These are phyloP conservation scores for Okapia johnstoni DNA, from an alignment of 2,113 vertebrate genomes.

Conservation along the genomic window DNA sequence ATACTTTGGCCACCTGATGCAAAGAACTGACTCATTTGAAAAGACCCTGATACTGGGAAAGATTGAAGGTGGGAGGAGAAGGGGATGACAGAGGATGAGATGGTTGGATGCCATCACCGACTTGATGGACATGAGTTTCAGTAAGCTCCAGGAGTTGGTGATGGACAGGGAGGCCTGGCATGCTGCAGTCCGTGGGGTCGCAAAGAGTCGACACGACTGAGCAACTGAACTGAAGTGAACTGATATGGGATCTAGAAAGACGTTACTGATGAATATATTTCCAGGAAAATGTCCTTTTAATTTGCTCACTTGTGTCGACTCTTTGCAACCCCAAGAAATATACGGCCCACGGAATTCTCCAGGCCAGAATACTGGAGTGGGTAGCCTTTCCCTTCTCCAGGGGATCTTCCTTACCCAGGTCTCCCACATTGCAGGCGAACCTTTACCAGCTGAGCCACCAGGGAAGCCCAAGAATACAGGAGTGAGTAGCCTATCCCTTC, in stretches of 20 bases:
- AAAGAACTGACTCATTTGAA: background rate
- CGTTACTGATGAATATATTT: too few relatives aligned
- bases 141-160: background rate
- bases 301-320: too few relatives aligned
- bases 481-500: background rate
- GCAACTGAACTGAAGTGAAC: background rate
- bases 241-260: too few relatives aligned
- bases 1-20: background rate
- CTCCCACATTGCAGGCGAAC: too few relatives aligned
- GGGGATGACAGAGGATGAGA: background rate
- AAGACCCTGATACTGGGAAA: background rate
- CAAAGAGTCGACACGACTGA: background rate
- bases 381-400: too few relatives aligned
- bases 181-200: background rate
- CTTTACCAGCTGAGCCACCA: too few relatives aligned
- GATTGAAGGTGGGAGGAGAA: background rate
- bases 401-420: too few relatives aligned
- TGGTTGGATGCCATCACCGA: background rate
- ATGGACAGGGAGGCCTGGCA: background rate
- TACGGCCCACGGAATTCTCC: too few relatives aligned
- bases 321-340: too few relatives aligned
- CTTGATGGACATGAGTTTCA: background rate
- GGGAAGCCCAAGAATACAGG: too few relatives aligned
- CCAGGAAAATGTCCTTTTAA: too few relatives aligned
- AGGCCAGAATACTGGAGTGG: too few relatives aligned